Evolutionary conservation across 2,888 invertebrate genomes (phyloP).

Genomic region (Spicauda simplicius): DNA sequence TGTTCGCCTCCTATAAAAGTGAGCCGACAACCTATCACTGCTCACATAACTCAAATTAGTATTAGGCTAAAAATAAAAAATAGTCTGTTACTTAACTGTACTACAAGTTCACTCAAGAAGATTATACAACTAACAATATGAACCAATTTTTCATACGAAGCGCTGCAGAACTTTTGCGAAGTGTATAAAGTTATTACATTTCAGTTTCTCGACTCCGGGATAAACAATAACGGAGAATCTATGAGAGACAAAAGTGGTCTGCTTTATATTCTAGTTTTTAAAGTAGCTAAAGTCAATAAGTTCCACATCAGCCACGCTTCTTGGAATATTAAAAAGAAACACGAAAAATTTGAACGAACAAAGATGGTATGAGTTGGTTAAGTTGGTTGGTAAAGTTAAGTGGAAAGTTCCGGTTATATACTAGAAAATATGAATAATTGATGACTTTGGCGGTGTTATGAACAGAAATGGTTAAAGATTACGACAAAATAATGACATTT

Average conservation of each 20-base stretch:
- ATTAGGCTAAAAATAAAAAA: not conserved
- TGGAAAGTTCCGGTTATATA: constrained; percentile 17
- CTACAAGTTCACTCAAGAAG: constrained; percentile 1
- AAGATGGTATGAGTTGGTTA: constrained; percentile 27
- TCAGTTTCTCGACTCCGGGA: constrained; percentile 29
- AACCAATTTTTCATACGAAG: constrained; percentile 30
- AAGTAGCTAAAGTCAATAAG: constrained; percentile 36
- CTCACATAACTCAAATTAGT: too few relatives aligned
- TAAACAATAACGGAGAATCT: constrained; percentile 36
- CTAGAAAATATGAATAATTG: not conserved
- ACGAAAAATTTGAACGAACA: constrained; percentile 29
- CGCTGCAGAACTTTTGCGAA: constrained; percentile 25
- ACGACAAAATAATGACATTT: not conserved
- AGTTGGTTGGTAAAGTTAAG: too few relatives aligned
- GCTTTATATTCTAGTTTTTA: constrained; percentile 36
- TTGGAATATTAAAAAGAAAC: constrained; percentile 35
- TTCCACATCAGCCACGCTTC: constrained; percentile 27
- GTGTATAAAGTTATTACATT: constrained; percentile 36
- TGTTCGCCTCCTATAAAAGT: too few relatives aligned
- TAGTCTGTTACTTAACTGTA: not conserved
- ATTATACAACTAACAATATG: constrained; percentile 22
- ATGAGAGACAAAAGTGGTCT: constrained; percentile 35
- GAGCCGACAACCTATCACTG: too few relatives aligned
- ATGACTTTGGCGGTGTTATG: not conserved
- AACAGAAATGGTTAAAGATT: too few relatives aligned